Base-by-base conservation (phyloP, 2,888 invertebrate species). In the Nomada ferruginata region DNA sequence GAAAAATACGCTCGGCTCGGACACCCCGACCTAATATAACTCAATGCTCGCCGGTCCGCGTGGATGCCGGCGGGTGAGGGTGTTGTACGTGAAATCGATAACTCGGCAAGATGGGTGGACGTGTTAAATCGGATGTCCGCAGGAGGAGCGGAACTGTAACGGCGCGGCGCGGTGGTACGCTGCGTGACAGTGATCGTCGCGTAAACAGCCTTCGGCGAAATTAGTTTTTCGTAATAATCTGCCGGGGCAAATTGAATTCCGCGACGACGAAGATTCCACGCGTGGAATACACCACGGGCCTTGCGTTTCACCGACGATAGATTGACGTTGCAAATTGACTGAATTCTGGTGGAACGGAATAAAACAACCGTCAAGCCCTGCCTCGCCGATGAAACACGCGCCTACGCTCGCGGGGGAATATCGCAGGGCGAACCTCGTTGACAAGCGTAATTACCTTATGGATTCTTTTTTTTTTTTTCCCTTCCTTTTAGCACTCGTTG, bases 121-220 rank as follows among this genome's bases (percentile, higher is more conserved):
- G 61, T 47, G 76, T 85, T 81, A 84, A 84, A 75, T 85, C 81
- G 61, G 65, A 74, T 68, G 59, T 0, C 59, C 59, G 50, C 66
- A 63, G 53, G 63, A 66, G 65, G 52, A 59, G 47, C n/a, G 26
- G 26, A 50, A 61, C 15, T 13, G 50, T 52, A 52, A 60, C 63
- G 29, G 47, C 63, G 60, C 55, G 52, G 15, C n/a, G 52, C 18
- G n/a, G 53, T 20, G 20, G 20, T 26, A 20, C 20, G 13, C n/a
- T 36, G 15, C n/a, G 65, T 29, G 47, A 42, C 60, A 70, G 61
- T 36, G 47, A 55, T 64, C 73, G 64, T 26, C 29, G 42, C 18
- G 65, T 70, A 74, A 80, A 65, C 65, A 70, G 50, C 10, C 13
- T 13, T 18, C 52, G 13, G n/a, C n/a, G 36, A 72, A 79, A 79